phyloP scores from a whole-genome alignment of 2,113 vertebrate species.

The Mionectes macconnelli region DNA sequence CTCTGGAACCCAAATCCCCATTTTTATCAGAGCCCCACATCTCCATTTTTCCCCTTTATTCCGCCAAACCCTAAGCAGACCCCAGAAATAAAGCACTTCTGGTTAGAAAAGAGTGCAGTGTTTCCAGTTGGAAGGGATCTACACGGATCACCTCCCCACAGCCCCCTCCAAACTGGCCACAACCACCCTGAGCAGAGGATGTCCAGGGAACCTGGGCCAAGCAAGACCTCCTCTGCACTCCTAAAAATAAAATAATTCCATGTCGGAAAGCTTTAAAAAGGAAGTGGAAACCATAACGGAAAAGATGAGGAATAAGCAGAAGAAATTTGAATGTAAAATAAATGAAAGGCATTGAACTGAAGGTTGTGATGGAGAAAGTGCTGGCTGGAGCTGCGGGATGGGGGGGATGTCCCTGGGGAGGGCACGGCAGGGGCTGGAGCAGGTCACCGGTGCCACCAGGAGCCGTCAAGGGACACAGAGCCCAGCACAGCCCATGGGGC shows the following conservation, averaged over 20 bases:
- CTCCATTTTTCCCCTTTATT: background rate
- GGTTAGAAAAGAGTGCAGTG: background rate
- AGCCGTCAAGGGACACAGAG: accelerated
- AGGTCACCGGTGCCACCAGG: background rate
- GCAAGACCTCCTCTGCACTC: background rate
- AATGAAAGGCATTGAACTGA: background rate
- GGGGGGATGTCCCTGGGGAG: background rate
- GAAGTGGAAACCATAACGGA: background rate
- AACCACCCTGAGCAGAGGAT: background rate
- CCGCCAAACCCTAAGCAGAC: background rate
- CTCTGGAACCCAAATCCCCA: background rate
- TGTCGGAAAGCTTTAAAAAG: background rate
- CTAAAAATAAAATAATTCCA: background rate
- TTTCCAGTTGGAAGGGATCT: background rate
- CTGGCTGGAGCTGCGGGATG: accelerated
- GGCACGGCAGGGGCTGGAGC: background rate
- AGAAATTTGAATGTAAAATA: background rate
- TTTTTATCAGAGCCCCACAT: too few relatives aligned
- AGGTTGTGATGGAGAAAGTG: background rate
- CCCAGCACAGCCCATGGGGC: accelerated
- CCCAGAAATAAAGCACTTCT: background rate
- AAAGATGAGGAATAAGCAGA: background rate
- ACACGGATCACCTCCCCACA: background rate
- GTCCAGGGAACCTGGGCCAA: background rate
- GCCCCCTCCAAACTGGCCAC: background rate